Evolutionary conservation across 2,888 invertebrate genomes (phyloP).

Genomic region (Chymomyza amoena): DNA sequence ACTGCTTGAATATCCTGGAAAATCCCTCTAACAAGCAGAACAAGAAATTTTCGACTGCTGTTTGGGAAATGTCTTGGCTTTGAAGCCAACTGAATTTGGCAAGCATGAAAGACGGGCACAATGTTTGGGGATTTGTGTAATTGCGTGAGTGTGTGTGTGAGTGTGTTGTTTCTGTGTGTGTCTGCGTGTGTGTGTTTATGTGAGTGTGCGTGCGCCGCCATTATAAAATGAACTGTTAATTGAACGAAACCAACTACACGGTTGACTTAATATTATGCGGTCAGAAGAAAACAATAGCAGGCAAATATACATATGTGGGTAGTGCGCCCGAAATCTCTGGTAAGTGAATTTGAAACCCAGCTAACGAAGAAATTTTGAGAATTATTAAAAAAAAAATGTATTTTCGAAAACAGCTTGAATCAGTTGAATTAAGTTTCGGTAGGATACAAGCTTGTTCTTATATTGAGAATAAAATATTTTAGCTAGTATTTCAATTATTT

Average conservation of each 20-base stretch:
- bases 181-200: not conserved
- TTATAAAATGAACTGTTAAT: slow-evolving; percentile 70
- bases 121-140: not conserved
- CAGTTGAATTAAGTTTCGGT: no score
- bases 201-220: slow-evolving; percentile 23
- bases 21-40: not conserved
- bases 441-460: no score
- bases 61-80: not conserved
- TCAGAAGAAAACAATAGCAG: not conserved
- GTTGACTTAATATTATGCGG: slow-evolving; percentile 44
- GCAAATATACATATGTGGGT: not conserved
- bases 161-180: not conserved
- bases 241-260: slow-evolving; percentile 47
- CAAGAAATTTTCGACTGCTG: not conserved
- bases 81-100: slow-evolving; percentile 23
- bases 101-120: slow-evolving; percentile 51
- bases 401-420: no score
- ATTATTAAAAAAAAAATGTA: no score
- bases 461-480: no score
- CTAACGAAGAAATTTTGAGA: no score
- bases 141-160: slow-evolving; percentile 1
- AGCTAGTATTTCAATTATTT: no score
- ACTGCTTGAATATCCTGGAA: slow-evolving; percentile 6
- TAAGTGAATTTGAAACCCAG: no score
- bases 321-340: no score